These are phyloP conservation scores for Nematostella vectensis DNA, from an alignment of 92 coral and sea anemone species.

Conservation along the genomic window DNA sequence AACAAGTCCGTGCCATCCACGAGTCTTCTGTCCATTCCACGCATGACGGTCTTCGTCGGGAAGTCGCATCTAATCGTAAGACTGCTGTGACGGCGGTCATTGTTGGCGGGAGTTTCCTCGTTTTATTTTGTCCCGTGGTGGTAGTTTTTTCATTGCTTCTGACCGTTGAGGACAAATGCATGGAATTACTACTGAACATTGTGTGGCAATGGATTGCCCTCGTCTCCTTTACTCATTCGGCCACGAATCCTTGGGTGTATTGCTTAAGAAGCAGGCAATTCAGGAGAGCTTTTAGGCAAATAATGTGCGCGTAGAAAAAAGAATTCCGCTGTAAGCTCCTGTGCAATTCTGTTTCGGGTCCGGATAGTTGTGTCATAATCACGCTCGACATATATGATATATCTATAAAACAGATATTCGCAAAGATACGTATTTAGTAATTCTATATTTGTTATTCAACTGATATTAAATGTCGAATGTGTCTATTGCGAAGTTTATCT, in stretches of 20 bases:
- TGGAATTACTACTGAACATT: conserved; percentile 13
- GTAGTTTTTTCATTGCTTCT: conserved; percentile 37
- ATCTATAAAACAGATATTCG: no score
- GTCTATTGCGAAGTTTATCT: no score
- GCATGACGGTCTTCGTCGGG: neutral
- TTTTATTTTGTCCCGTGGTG: conserved; percentile 32
- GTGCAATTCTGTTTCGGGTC: neutral
- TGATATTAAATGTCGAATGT: no score
- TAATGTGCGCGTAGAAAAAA: conserved; percentile 4
- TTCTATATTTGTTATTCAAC: no score
- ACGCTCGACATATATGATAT: no score
- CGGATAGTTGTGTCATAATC: no score
- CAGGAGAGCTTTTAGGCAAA: conserved; percentile 23
- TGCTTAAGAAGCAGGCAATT: conserved; percentile 37
- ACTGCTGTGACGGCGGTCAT: conserved; percentile 35
- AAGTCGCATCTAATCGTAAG: conserved; percentile 25
- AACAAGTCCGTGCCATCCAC: conserved; percentile 21
- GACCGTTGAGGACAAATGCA: conserved; percentile 22
- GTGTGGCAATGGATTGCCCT: conserved; percentile 51
- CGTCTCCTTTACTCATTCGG: conserved; percentile 48
- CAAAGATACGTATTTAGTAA: no score
- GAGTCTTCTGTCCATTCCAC: conserved; percentile 4
- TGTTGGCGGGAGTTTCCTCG: conserved; percentile 23
- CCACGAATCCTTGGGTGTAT: conserved; percentile 56
- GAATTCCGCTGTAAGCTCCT: neutral